Evolutionary conservation across 1,140 invertebrate genomes (phyloP), one percentile per base, ranked within the genome.

Genomic region (Drosophila varians): DNA sequence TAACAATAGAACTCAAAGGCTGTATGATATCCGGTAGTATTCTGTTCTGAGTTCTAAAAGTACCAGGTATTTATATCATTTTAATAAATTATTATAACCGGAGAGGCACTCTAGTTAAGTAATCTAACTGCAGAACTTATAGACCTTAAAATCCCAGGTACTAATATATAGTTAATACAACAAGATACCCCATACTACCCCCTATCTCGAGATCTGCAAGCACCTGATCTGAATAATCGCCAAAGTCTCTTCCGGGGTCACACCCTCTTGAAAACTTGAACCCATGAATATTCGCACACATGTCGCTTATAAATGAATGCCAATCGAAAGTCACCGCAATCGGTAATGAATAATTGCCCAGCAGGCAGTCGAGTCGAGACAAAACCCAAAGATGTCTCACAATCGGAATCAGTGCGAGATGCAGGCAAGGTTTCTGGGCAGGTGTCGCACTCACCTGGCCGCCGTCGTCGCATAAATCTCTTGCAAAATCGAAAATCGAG

Each of bases 321-420:
- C 61, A 66, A 49, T 49, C 55, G 55, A 58, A 40, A 43, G 62
- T 65, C 62, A 64, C 56, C 42, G 42, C 55, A 45, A 49, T 57
- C 40, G 25, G 69, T 21, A 73, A 58, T 78, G 75, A 83, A 84
- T 84, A 71, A 83, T 83, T 83, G 70, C 78, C 38, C 78, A 84
- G 78, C 71, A 23, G 64, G 58, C 47, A 42, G 57, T 64, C 45
- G 48, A 40, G 42, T n/a, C 25, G 28, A n/a, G n/a, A 48, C 23
- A 64, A 65, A 64, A 45, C 61, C 14, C 23, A 21, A 25, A 49
- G 58, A 19, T 40, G 57, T 51, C 57, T 51, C 45, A 53, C 62
- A 66, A 66, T 65, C 60, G 58, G 19, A 64, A 52, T 66, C 62
- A 65, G 48, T 66, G 7, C 62, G 21, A 51, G 46, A 45, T 49